Percentiles rank a stretch among this genome's conserved stretches.
Evolutionary conservation across 2,797 vertebrate species (phyloP).

Genomic region (Streptopelia turtur): DNA sequence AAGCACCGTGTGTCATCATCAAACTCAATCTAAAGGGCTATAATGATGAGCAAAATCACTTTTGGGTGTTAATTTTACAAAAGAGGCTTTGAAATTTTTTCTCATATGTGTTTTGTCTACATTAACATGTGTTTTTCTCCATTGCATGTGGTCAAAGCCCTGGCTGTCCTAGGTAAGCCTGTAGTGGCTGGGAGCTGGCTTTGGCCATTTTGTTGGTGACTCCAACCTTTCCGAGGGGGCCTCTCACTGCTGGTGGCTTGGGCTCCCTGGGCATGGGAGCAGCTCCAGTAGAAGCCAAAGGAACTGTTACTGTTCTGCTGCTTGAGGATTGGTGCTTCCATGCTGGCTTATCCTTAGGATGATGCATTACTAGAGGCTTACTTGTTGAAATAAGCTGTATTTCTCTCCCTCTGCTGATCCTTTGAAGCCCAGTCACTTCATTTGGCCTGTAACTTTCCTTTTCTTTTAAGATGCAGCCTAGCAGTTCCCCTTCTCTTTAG

Average conservation of each 20-base stretch:
- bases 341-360: not conserved
- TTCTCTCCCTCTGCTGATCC: not conserved
- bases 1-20: not conserved
- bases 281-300: not conserved
- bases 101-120: accelerated
- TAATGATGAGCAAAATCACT: not conserved
- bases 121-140: not conserved
- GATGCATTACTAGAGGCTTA: not conserved
- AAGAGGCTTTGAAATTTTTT: not conserved
- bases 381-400: not conserved
- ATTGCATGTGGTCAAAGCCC: not conserved
- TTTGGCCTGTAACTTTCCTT: not conserved
- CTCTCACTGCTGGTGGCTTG: not conserved
- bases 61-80: not conserved
- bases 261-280: not conserved
- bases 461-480: not conserved
- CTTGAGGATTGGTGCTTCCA: not conserved
- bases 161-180: not conserved
- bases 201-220: not conserved
- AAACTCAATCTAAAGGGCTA: not conserved
- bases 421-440: not conserved
- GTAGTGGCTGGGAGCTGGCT: not conserved
- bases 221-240: accelerated
- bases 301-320: not conserved
- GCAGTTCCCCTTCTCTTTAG: not conserved